Base-by-base conservation (phyloP, 2,113 vertebrate species). In the Stegostoma tigrinum region DNA sequence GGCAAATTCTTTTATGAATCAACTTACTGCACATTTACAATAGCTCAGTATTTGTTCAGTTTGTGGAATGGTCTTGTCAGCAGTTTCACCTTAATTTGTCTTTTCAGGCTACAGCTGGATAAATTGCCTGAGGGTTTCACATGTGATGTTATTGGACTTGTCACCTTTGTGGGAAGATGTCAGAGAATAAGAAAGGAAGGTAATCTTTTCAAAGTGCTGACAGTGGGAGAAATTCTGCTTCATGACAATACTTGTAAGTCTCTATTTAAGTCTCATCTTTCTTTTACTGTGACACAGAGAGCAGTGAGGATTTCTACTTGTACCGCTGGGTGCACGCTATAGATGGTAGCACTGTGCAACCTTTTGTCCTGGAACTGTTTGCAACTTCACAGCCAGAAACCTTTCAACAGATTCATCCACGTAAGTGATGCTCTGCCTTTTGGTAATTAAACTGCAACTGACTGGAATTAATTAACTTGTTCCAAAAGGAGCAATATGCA, bases 331-430 rank as follows among this genome's bases (percentile, higher is more conserved):
- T 98, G 86, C 98, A 99, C 48, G 97, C 98, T 14, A 96, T 98
- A 96, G 99, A 99, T 10, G 98, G 98, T 80, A 98, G 98, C 19
- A 98, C 98, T 52, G 96, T 98, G 0, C 96, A 97, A 0, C 98
- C 98, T 0, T 99, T 99, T 96, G 97, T 99, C 95, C 96, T 99
- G 96, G 98, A 99, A 97, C 97, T 99, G 87, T 99, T 99, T 97
- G 98, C 98, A 86, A 98, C 98, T 90, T 99, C 99, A 96, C 98
- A 99, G 96, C 98, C 98, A 42, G 98, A 99, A 96, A 97, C 99
- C 96, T 99, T 99, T 97, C 98, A 97, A 96, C 96, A n/a, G 61
- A 98, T 99, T 96, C 98, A 97, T 96, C 98, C 99, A 96, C 98
- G 99, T 99, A 98, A 96, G 97, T 48, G 34, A 42, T n/a, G 38